phyloP scores from a whole-genome alignment of 2,888 invertebrate species.

The Tachina grossa region DNA sequence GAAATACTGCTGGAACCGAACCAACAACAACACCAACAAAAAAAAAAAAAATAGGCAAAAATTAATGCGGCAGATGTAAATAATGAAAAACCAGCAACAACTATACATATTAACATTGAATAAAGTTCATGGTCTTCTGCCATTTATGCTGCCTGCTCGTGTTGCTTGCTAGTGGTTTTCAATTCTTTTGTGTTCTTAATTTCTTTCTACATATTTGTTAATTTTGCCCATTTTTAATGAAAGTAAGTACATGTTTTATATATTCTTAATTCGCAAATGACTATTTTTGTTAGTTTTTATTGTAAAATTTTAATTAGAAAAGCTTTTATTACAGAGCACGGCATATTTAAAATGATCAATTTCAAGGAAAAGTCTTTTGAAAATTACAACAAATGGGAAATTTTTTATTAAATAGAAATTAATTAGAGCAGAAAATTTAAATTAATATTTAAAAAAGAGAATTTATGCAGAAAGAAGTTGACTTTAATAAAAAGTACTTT shows the following conservation, averaged over 20 bases:
- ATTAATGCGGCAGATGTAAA: slow-evolving; percentile 12
- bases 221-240: slow-evolving; percentile 41
- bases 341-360: slow-evolving; percentile 6
- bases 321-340: background rate
- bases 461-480: too few species aligned
- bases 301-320: slow-evolving; percentile 46
- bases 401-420: too few species aligned
- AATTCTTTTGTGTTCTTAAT: slow-evolving; percentile 19
- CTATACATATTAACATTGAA: slow-evolving; percentile 45
- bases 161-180: background rate
- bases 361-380: background rate
- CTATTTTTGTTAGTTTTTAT: slow-evolving; percentile 32
- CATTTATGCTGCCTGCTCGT: slow-evolving; percentile 19
- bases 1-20: slow-evolving; percentile 52
- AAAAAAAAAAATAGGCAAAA: background rate
- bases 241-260: slow-evolving; percentile 32
- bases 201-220: background rate
- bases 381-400: background rate
- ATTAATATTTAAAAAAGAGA: background rate
- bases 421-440: background rate
- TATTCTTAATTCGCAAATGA: background rate
- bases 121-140: slow-evolving; percentile 57
- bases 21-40: background rate
- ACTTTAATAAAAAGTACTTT: background rate
- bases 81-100: slow-evolving; percentile 1